phyloP scores from a whole-genome alignment of 53 echinoderm and acorn worm genomes.

The Hippasteria phrygiana region DNA sequence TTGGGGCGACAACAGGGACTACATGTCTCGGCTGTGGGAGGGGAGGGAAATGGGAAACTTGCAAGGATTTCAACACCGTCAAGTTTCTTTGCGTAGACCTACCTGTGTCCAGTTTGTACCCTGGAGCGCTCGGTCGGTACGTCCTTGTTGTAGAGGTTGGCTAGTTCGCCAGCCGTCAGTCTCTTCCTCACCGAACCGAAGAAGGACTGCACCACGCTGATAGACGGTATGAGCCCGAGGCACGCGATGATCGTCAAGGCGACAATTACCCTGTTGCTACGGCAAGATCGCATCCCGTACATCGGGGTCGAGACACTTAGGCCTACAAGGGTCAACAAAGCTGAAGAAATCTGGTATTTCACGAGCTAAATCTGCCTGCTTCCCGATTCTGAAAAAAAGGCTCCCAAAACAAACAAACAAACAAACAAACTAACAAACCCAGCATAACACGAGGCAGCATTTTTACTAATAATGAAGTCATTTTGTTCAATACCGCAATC shows the following conservation, averaged over 20 bases:
- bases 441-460: no score
- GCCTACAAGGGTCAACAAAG: no score
- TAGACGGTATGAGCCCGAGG: slow-evolving; percentile 36
- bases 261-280: slow-evolving; percentile 2
- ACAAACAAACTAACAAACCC: no score
- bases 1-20: neutral
- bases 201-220: slow-evolving; percentile 25
- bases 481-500: no score
- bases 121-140: neutral
- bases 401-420: no score
- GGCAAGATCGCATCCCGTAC: neutral
- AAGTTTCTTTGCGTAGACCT: neutral
- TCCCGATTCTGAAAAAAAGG: no score
- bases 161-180: slow-evolving; percentile 20
- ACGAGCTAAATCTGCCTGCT: no score
- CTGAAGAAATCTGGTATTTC: no score
- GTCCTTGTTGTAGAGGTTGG: slow-evolving; percentile 40
- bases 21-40: neutral
- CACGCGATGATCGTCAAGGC: slow-evolving; percentile 20
- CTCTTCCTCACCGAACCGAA: neutral
- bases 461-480: no score
- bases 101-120: slow-evolving; percentile 31
- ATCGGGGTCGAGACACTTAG: neutral
- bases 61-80: neutral
- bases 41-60: neutral